Base-by-base conservation (phyloP, 1,140 invertebrate genomes). In the Adelges cooleyi region DNA sequence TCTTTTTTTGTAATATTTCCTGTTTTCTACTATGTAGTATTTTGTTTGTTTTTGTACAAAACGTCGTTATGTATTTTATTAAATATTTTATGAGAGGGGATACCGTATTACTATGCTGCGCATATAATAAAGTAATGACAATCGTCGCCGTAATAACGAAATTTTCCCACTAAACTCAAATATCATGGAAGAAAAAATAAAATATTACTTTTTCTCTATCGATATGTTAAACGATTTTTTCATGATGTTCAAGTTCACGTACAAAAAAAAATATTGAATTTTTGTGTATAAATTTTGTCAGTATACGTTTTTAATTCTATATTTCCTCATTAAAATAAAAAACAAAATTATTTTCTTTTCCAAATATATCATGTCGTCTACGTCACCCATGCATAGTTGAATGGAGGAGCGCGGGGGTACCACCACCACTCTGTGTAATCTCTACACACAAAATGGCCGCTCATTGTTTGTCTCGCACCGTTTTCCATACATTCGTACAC, bases 381-480 rank as follows among this genome's bases (percentile, higher is more conserved):
- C 56, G 56, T 62, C 56, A 62, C 22, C 13, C 25, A 18, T 62
- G 29, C 17, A 29, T 29, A 18, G 0, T 20, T 0, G n/a, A 25
- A 50, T 13, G 11, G 13, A 2, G n/a, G 2, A 17, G 9, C 23
- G 22, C 42, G 56, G 56, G 52, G 56, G 25, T 62, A 48, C 56
- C 40, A 62, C 40, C 33, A 62, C 56, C 25, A 27, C 54, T 27
- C 25, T 1, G 13, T 62, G 42, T 62, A 62, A 62, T 62, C 25
- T 48, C 25, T 17, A 6, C 13, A 5, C 56, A 20, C 56, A 62
- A 62, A 62, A 62, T 62, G 56, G 56, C 56, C 56, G 56, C 56
- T 62, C 18, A 62, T 62, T 62, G 56, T 62, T 62, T 62, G 56
- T 62, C 42, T 62, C 56, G 42, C 44, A 48, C 56, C 18, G 42